Evolutionary conservation across 2,888 invertebrate species (phyloP).

Genomic region (Thera obeliscata): DNA sequence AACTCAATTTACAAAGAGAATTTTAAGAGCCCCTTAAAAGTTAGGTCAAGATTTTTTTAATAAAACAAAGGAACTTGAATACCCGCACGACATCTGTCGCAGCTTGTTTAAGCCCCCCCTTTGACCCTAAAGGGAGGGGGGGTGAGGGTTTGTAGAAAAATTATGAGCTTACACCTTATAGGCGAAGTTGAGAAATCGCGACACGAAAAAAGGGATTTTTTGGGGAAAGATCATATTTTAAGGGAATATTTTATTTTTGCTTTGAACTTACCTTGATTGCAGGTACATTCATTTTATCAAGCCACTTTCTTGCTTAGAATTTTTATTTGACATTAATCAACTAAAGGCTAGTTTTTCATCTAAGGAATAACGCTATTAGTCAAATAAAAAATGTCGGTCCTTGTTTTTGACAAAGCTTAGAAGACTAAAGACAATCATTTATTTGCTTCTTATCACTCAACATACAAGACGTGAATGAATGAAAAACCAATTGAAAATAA

Average conservation of each 20-base stretch:
- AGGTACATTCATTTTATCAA: conserved; percentile 11
- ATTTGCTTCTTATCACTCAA: no score
- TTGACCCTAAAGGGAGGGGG: conserved; percentile 32
- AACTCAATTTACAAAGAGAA: conserved; percentile 37
- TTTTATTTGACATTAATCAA: no score
- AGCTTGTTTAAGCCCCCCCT: conserved; percentile 52
- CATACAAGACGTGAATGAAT: no score
- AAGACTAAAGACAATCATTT: no score
- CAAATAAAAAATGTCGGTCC: no score
- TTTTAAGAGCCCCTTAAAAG: conserved; percentile 46
- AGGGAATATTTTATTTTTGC: conserved; percentile 22
- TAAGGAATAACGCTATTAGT: no score
- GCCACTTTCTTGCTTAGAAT: background rate
- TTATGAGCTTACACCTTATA: conserved; percentile 51
- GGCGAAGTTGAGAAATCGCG: conserved; percentile 54
- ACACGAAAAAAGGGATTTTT: conserved; percentile 38
- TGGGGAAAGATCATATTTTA: conserved; percentile 26
- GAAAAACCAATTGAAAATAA: no score
- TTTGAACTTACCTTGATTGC: conserved; percentile 17
- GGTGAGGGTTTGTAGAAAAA: conserved; percentile 42
- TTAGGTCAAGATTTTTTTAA: conserved; percentile 63
- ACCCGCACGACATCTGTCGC: conserved; percentile 58
- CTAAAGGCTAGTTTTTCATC: no score
- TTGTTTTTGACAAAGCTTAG: no score
- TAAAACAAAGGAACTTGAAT: conserved; percentile 65